Conservation (phyloP, 2,113 vertebrate genomes). For the Acanthisitta chloris region DNA sequence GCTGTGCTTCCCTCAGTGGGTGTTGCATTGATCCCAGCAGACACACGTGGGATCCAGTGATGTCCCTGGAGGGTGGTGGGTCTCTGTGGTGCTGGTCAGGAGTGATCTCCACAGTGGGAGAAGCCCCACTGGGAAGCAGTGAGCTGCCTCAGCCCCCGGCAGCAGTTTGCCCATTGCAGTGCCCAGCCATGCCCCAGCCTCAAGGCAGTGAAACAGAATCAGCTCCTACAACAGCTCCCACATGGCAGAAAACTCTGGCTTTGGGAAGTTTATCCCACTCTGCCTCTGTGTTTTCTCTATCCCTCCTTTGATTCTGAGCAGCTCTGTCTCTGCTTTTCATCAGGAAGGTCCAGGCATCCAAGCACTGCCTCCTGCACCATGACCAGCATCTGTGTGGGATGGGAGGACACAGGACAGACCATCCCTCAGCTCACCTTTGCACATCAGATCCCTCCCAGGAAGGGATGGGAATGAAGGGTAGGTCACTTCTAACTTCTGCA, state of each 20-base stretch:
- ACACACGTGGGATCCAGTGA: fast-evolving
- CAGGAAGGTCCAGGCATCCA: background rate
- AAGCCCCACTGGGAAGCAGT: background rate
- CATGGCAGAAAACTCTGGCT: fast-evolving
- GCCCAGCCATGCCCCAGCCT: background rate
- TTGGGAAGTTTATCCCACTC: background rate
- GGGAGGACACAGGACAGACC: background rate
- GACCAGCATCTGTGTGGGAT: background rate
- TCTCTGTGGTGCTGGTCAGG: background rate
- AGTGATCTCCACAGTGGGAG: background rate
- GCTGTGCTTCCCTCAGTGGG: fast-evolving
- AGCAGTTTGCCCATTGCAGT: background rate
- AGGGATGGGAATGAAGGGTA: fast-evolving
- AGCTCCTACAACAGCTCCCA: too few species aligned
- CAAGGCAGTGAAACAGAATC: too few species aligned
- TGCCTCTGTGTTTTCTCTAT: background rate
- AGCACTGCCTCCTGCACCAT: background rate
- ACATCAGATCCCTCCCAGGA: background rate
- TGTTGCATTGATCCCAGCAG: background rate
- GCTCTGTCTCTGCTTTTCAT: background rate
- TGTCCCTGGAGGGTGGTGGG: background rate
- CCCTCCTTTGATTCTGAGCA: background rate
- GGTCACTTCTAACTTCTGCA: background rate
- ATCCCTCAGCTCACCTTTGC: background rate
- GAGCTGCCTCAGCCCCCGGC: background rate